These are phyloP conservation scores for Drosophila chauvacae DNA, from an alignment of 1,140 invertebrate species.

Conservation along the genomic window DNA sequence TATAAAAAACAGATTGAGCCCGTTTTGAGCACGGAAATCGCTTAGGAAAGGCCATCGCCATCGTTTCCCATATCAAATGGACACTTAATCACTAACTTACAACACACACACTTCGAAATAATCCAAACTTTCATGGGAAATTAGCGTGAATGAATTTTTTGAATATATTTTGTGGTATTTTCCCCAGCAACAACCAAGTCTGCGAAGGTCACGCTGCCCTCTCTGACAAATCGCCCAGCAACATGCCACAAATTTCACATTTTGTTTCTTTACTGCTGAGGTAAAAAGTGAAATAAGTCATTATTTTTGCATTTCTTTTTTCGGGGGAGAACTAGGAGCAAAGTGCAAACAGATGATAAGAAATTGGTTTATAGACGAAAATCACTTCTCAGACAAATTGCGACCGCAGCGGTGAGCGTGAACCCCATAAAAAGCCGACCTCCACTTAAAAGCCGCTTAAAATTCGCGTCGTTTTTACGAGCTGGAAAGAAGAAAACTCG, in stretches of 20 bases:
- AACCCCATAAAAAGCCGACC: conserved; percentile 24
- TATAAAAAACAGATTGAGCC: not conserved
- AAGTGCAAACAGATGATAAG: conserved; percentile 37
- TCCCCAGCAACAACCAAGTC: not conserved
- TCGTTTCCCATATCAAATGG: conserved; percentile 15
- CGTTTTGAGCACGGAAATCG: too few relatives aligned
- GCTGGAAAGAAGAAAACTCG: not conserved
- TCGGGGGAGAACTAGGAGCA: not conserved
- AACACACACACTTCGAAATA: not conserved
- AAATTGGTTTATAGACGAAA: conserved; percentile 24
- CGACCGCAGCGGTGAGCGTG: not conserved
- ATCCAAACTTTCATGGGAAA: conserved; percentile 2
- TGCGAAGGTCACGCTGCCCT: not conserved
- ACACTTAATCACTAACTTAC: conserved; percentile 19
- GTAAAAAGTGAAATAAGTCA: conserved; percentile 14
- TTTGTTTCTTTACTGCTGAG: not conserved
- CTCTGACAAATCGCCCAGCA: conserved; percentile 7
- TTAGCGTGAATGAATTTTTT: conserved; percentile 9
- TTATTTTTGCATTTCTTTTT: not conserved
- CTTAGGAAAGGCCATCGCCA: too few relatives aligned
- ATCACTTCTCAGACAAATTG: conserved; percentile 12
- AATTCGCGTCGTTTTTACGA: conserved; percentile 9
- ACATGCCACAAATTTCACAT: conserved; percentile 11
- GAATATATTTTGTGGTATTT: conserved; percentile 17
- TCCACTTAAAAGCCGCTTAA: conserved; percentile 25